Evolutionary conservation across 1,140 invertebrate genomes (phyloP).

Genomic region (Zaprionus vittiger): DNA sequence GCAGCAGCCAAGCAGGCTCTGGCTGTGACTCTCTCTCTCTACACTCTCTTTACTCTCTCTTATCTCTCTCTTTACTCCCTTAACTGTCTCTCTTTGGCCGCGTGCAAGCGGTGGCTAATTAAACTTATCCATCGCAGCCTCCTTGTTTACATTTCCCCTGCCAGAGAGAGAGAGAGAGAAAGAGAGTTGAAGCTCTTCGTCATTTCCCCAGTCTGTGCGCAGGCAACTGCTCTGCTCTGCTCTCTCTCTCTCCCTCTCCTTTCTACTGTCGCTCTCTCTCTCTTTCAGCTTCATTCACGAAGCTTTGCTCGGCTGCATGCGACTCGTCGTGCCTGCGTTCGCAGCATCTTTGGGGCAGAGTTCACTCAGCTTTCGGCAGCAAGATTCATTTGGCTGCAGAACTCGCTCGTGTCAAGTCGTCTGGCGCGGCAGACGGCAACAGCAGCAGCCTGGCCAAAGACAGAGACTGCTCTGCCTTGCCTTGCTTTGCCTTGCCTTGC

Average conservation of each 20-base stretch:
- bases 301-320: slow-evolving; percentile 29
- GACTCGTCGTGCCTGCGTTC: slow-evolving; percentile 29
- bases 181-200: background rate
- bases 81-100: slow-evolving; percentile 20
- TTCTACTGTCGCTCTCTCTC: slow-evolving; percentile 1
- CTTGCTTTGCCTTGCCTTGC: background rate
- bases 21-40: slow-evolving; percentile 18
- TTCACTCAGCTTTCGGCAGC: slow-evolving; percentile 38
- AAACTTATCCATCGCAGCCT: slow-evolving; percentile 66
- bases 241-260: slow-evolving; percentile 1
- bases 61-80: slow-evolving; percentile 12
- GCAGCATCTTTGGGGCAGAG: slow-evolving; percentile 68
- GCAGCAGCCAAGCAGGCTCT: background rate
- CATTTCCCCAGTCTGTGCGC: slow-evolving; percentile 14
- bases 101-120: slow-evolving; percentile 84
- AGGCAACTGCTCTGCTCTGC: slow-evolving; percentile 3
- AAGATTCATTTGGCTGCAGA: slow-evolving; percentile 82
- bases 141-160: slow-evolving; percentile 80
- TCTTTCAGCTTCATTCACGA: slow-evolving; percentile 3
- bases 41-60: slow-evolving; percentile 25
- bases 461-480: background rate
- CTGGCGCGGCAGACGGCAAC: slow-evolving; percentile 43
- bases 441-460: slow-evolving; percentile 1
- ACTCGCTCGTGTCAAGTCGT: slow-evolving; percentile 80
- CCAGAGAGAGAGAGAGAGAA: too few species aligned